A percentile compares a stretch with the other conserved stretches of the same genome.
Evolutionary conservation across 2,113 vertebrate species (phyloP).

Genomic region (Austrofundulus limnaeus): DNA sequence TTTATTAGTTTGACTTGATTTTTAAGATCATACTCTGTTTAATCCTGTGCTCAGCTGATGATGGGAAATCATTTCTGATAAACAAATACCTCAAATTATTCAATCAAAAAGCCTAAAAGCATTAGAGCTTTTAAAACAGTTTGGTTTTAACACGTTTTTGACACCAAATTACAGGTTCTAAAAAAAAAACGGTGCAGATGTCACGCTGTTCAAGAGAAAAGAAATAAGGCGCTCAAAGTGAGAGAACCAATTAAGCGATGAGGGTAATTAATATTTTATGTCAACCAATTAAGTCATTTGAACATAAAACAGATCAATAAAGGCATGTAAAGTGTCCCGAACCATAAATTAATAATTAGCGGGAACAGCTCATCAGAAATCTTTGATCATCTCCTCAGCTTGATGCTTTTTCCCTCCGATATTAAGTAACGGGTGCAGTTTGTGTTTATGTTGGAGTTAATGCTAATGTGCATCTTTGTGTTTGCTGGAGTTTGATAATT

Average conservation of each 20-base stretch:
- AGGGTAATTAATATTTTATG: slow-evolving; percentile 15
- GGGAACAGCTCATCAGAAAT: slow-evolving; percentile 9
- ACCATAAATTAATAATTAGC: slow-evolving; percentile 1
- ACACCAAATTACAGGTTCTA: background rate
- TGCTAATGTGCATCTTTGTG: background rate
- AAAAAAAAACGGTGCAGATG: background rate
- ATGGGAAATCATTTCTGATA: slow-evolving; percentile 9
- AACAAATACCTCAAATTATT: background rate
- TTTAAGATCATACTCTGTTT: background rate
- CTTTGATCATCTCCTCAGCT: background rate
- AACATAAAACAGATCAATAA: background rate
- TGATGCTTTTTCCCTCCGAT: slow-evolving; percentile 9
- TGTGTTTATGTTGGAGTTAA: background rate
- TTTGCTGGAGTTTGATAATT: background rate
- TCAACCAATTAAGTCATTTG: slow-evolving; percentile 3
- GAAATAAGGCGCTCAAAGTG: background rate
- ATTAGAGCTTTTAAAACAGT: background rate
- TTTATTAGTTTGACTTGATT: background rate
- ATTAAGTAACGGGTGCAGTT: slow-evolving; percentile 2
- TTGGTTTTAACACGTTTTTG: background rate
- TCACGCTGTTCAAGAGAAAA: background rate
- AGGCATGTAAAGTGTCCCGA: background rate
- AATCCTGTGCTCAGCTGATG: background rate
- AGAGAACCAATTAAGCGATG: background rate
- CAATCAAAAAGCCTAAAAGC: background rate